phyloP scores from a whole-genome alignment of 1,140 invertebrate species.

The Conus ventricosus region DNA sequence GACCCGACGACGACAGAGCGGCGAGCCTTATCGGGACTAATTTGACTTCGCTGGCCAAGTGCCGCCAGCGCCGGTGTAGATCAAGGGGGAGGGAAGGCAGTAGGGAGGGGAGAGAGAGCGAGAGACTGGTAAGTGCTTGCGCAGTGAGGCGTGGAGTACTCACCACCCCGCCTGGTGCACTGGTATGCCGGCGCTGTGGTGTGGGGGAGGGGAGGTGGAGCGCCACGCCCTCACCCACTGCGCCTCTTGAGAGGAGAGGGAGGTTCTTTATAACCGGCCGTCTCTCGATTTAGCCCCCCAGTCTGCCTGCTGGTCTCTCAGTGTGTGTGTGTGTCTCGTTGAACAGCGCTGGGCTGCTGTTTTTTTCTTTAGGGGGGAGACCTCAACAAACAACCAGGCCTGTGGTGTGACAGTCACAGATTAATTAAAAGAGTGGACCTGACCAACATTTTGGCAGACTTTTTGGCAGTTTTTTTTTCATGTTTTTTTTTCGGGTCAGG shows the following conservation, averaged over 20 bases:
- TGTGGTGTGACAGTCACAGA: too few relatives aligned
- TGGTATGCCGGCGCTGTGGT: neutral
- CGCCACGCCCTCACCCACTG: neutral
- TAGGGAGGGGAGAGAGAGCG: neutral
- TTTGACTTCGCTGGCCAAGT: too few relatives aligned
- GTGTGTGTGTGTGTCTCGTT: too few relatives aligned
- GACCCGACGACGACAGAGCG: too few relatives aligned
- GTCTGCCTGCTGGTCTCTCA: neutral
- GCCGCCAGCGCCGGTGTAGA: neutral
- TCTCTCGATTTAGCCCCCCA: neutral
- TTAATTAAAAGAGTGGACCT: too few relatives aligned
- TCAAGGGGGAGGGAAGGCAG: neutral
- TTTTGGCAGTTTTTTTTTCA: too few relatives aligned
- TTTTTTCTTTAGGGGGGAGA: too few relatives aligned
- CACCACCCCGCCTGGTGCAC: neutral
- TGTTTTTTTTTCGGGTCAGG: too few relatives aligned
- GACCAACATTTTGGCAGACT: too few relatives aligned
- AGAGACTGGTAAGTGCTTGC: neutral
- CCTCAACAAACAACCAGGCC: too few relatives aligned
- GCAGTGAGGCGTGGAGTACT: neutral
- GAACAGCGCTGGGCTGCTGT: too few relatives aligned
- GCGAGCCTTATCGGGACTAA: too few relatives aligned
- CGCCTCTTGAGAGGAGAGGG: neutral
- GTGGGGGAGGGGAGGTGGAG: neutral
- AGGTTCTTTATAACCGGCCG: neutral